A percentile compares a stretch with the other conserved stretches of the same genome.
phyloP scores from a whole-genome alignment of 2,113 vertebrate genomes.

The Atlantisia rogersi region DNA sequence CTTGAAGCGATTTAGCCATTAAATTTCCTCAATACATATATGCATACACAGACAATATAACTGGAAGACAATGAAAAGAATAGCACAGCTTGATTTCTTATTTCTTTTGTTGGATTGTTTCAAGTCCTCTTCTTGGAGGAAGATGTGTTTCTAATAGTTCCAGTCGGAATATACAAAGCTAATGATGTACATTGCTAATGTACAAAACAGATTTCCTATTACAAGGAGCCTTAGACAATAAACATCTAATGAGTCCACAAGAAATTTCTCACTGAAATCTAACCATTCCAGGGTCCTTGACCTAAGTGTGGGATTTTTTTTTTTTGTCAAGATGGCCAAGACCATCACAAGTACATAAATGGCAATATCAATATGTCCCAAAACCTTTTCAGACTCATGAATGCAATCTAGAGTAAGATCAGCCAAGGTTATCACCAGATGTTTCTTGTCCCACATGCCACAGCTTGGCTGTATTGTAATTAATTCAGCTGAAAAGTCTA shows the following conservation, averaged over 20 bases:
- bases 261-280: conserved; percentile 36
- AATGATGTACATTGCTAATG: conserved; percentile 44
- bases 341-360: background rate
- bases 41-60: background rate
- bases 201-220: conserved; percentile 31
- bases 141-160: conserved; percentile 19
- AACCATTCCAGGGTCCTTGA: conserved; percentile 16
- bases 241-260: conserved; percentile 27
- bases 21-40: background rate
- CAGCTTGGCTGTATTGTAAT: conserved; percentile 47
- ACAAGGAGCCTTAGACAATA: conserved; percentile 18
- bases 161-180: conserved; percentile 25
- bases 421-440: conserved; percentile 58
- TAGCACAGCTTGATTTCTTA: background rate
- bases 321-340: conserved; percentile 25
- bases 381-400: conserved; percentile 30
- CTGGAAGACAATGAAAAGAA: background rate
- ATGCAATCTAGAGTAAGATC: conserved; percentile 39
- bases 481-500: conserved; percentile 50
- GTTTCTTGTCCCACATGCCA: conserved; percentile 35
- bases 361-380: background rate
- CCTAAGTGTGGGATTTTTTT: background rate
- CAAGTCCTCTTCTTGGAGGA: background rate
- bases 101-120: conserved; percentile 35
- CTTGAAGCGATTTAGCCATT: background rate